phyloP scores from a whole-genome alignment of 2,797 vertebrate species.

The Xenentodon cancila region DNA sequence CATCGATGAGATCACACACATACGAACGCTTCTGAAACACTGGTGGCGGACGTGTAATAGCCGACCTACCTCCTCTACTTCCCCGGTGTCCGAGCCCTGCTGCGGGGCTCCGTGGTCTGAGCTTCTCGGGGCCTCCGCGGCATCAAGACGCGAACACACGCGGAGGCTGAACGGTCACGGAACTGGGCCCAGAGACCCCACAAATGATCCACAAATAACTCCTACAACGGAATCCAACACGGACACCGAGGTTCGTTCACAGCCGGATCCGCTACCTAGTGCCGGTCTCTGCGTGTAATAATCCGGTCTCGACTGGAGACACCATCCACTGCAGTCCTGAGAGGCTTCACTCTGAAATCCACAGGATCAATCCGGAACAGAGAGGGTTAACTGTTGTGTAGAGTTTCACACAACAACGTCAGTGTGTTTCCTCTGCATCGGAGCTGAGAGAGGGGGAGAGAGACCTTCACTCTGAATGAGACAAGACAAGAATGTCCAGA shows the following conservation, averaged over 20 bases:
- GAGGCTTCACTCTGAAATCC: neutral
- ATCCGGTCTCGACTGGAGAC: constrained; percentile 34
- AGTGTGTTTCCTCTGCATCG: constrained; percentile 8
- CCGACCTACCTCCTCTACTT: constrained; percentile 63
- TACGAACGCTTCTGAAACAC: fast-evolving
- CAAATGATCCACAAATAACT: constrained; percentile 3
- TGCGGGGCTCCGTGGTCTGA: constrained; percentile 55
- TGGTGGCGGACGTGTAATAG: fast-evolving
- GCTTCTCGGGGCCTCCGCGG: constrained; percentile 60
- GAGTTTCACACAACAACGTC: neutral
- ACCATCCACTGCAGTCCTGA: constrained; percentile 42
- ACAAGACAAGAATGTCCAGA: no score
- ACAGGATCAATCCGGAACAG: constrained; percentile 7
- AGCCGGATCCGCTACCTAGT: constrained; percentile 22
- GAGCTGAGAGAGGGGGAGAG: no score
- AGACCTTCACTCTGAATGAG: no score
- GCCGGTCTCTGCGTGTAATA: constrained; percentile 42
- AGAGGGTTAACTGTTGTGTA: constrained; percentile 7
- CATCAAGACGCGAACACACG: constrained; percentile 47
- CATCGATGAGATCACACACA: neutral
- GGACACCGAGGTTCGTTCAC: constrained; percentile 7
- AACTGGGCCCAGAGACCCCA: neutral
- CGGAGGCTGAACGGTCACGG: neutral
- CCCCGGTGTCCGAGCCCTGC: constrained; percentile 58
- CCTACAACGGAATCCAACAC: neutral